Conservation (phyloP, 2,113 vertebrate genomes). For the Xyrauchen texanus region DNA sequence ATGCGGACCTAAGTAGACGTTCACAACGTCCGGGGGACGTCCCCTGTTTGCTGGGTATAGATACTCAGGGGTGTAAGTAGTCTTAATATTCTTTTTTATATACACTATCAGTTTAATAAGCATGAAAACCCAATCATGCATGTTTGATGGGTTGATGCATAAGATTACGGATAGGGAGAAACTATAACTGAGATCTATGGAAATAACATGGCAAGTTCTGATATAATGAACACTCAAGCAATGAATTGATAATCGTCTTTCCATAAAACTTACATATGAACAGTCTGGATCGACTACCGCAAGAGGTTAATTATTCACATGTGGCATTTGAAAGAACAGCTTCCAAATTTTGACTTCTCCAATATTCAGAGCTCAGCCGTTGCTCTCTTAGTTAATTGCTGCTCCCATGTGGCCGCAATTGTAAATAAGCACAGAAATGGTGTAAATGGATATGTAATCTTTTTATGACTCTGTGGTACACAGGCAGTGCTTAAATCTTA, state of each 20-base stretch:
- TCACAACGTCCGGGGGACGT: too few relatives aligned
- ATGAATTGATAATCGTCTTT: neutral
- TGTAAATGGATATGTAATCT: neutral
- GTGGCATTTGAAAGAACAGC: neutral
- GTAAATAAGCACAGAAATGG: conserved; percentile 3
- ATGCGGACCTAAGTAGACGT: too few relatives aligned
- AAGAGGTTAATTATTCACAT: conserved; percentile 1
- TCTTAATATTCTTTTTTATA: neutral
- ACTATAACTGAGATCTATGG: neutral
- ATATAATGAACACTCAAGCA: conserved; percentile 7
- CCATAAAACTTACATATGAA: neutral
- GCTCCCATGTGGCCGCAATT: conserved; percentile 42
- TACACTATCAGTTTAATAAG: neutral
- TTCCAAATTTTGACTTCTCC: too few relatives aligned
- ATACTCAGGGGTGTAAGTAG: neutral
- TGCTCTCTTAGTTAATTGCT: conserved; percentile 20
- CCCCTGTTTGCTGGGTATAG: too few relatives aligned
- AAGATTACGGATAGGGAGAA: neutral
- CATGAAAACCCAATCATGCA: neutral
- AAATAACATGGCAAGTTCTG: neutral
- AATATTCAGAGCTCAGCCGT: neutral
- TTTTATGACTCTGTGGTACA: neutral
- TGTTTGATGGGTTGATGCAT: neutral
- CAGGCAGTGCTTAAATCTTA: too few relatives aligned
- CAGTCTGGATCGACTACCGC: neutral